phyloP scores from a whole-genome alignment of 2,888 invertebrate genomes.

The Drosophila dives region DNA sequence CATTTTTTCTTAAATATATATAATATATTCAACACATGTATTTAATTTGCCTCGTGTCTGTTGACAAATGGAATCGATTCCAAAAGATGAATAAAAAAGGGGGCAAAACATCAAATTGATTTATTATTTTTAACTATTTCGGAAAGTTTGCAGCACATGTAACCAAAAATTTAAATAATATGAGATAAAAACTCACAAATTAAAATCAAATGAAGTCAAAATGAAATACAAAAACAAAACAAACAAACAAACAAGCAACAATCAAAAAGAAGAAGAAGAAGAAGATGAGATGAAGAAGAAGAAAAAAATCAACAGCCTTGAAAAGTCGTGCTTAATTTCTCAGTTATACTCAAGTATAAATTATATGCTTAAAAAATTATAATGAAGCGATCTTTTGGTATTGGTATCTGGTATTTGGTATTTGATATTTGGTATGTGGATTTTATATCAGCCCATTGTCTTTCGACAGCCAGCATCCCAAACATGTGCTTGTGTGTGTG shows the following conservation, averaged over 20 bases:
- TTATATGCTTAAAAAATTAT: conserved; percentile 73
- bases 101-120: conserved; percentile 45
- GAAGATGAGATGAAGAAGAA: conserved; percentile 18
- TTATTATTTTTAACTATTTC: conserved; percentile 47
- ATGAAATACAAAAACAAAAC: conserved; percentile 54
- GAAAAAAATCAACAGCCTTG: conserved; percentile 57
- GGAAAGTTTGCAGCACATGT: conserved; percentile 50
- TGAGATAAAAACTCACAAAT: conserved; percentile 48
- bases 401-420: conserved; percentile 31
- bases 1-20: conserved; percentile 10
- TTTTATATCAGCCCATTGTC: conserved; percentile 46
- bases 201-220: conserved; percentile 61
- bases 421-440: conserved; percentile 27
- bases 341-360: conserved; percentile 72
- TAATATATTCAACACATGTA: background rate
- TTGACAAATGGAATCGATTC: conserved; percentile 46
- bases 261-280: conserved; percentile 31
- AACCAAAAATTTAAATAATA: conserved; percentile 30
- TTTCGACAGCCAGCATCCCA: conserved; percentile 23
- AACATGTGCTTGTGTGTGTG: background rate
- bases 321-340: conserved; percentile 78
- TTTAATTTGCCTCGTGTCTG: conserved; percentile 19
- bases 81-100: conserved; percentile 18
- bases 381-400: conserved; percentile 61
- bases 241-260: conserved; percentile 29